A percentile compares a stretch with the other conserved stretches of the same genome.
These are phyloP conservation scores for Nematopogon swammerdamellus DNA, from an alignment of 2,888 invertebrate genomes.

Conservation along the genomic window DNA sequence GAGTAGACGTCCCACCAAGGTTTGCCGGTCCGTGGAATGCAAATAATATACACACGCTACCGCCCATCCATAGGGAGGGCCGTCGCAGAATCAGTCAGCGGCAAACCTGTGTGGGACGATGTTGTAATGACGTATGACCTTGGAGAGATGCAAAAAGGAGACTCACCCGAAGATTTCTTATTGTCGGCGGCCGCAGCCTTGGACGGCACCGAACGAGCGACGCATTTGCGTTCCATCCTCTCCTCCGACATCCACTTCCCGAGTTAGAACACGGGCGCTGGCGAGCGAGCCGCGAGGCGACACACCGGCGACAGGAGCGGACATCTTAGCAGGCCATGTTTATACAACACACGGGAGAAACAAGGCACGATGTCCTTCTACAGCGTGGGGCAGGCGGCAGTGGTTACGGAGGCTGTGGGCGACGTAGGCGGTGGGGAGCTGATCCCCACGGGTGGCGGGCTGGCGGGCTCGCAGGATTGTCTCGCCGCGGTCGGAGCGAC, in stretches of 20 bases:
- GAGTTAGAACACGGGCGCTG: constrained; percentile 36
- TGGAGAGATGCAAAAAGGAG: not conserved
- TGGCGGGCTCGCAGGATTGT: not conserved
- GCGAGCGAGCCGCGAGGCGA: constrained; percentile 71
- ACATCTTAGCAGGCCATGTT: constrained; percentile 85
- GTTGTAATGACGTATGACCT: constrained; percentile 1
- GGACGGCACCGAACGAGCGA: constrained; percentile 64
- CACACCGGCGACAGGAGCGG: constrained; percentile 64
- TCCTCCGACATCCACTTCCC: constrained; percentile 50
- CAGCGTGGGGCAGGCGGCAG: not conserved
- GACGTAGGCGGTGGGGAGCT: not conserved
- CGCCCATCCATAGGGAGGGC: no score
- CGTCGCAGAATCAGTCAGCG: no score
- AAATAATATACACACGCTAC: no score
- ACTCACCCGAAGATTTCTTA: constrained; percentile 70
- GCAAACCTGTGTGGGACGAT: constrained; percentile 7
- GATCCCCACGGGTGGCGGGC: not conserved
- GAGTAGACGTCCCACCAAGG: no score
- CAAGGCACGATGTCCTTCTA: not conserved
- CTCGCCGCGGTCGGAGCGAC: not conserved
- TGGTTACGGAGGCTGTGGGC: not conserved
- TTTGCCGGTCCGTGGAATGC: no score
- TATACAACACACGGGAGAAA: constrained; percentile 58
- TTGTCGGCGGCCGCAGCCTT: constrained; percentile 71
- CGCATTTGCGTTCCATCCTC: constrained; percentile 76